Percentiles rank a stretch among this genome's conserved stretches.
Conservation (phyloP, 30 jellyfish, hydroid and myxozoan genomes). For the Cassiopea andromeda region DNA sequence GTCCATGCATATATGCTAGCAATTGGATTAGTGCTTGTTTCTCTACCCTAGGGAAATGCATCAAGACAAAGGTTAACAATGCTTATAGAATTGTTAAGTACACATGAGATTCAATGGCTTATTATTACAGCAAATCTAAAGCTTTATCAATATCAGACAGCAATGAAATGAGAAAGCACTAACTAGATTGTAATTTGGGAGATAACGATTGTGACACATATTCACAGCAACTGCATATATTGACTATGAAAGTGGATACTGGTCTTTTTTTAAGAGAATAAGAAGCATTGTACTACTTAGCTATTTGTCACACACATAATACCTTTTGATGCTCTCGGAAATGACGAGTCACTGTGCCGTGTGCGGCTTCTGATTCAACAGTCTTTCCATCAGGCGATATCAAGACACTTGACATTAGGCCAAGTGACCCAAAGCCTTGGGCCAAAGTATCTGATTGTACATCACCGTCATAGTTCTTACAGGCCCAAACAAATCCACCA, state of each 20-base stretch:
- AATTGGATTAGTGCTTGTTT: conserved; percentile 97
- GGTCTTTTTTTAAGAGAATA: too few species aligned
- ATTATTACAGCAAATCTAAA: too few species aligned
- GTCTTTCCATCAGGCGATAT: conserved; percentile 98
- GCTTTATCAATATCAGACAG: too few species aligned
- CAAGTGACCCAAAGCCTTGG: conserved; percentile 99
- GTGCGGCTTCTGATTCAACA: conserved; percentile 99
- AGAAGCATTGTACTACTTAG: too few species aligned
- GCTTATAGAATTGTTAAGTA: background rate
- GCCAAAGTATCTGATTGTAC: conserved; percentile 99
- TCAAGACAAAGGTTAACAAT: background rate
- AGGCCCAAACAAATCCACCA: conserved; percentile 99
- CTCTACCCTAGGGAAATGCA: conserved; percentile 72
- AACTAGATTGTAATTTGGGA: too few species aligned
- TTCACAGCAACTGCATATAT: too few species aligned
- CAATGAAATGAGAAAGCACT: too few species aligned
- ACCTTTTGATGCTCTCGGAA: conserved; percentile 95
- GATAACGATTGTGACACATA: too few species aligned
- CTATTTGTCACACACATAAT: background rate
- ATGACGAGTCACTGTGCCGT: conserved; percentile 99
- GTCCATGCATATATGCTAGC: conserved; percentile 99
- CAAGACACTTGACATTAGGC: conserved; percentile 97
- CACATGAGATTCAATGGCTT: background rate
- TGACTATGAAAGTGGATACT: too few species aligned
- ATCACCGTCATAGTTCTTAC: conserved; percentile 99